These are phyloP conservation scores for Hemiscyllium ocellatum DNA, from an alignment of 2,113 vertebrate genomes.

Conservation along the genomic window DNA sequence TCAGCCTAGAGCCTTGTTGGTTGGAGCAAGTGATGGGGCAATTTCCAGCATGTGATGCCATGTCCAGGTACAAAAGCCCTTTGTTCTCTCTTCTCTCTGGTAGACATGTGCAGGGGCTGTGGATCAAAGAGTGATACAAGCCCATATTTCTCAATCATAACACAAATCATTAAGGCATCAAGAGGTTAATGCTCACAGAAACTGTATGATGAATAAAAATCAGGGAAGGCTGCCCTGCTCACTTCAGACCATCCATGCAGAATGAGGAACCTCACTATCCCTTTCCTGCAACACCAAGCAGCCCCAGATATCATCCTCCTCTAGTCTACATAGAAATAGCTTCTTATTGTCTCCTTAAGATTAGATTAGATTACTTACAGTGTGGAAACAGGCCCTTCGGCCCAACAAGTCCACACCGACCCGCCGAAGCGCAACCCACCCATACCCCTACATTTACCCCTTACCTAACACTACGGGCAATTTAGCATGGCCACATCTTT, in stretches of 20 bases:
- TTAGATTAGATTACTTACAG: too few relatives aligned
- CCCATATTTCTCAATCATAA: not conserved
- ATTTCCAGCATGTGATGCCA: not conserved
- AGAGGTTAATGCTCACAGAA: not conserved
- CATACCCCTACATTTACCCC: too few relatives aligned
- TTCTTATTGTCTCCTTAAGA: not conserved
- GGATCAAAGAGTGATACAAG: not conserved
- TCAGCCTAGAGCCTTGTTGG: not conserved
- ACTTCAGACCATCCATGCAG: not conserved
- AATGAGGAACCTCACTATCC: not conserved
- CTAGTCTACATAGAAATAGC: not conserved
- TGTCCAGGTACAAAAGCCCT: not conserved
- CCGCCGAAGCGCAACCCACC: too few relatives aligned
- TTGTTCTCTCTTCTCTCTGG: not conserved
- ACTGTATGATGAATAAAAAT: not conserved
- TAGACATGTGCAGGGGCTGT: not conserved
- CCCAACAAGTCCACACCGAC: too few relatives aligned
- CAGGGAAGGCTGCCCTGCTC: not conserved
- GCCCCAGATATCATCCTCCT: not conserved
- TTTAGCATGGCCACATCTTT: too few relatives aligned
- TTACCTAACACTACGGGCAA: too few relatives aligned
- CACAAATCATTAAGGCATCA: not conserved
- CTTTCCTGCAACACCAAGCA: too few relatives aligned
- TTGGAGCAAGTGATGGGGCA: not conserved
- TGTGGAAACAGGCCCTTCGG: too few relatives aligned